Evolutionary conservation across 2,797 vertebrate species (phyloP).

Genomic region (Gymnoscopelus braueri): DNA sequence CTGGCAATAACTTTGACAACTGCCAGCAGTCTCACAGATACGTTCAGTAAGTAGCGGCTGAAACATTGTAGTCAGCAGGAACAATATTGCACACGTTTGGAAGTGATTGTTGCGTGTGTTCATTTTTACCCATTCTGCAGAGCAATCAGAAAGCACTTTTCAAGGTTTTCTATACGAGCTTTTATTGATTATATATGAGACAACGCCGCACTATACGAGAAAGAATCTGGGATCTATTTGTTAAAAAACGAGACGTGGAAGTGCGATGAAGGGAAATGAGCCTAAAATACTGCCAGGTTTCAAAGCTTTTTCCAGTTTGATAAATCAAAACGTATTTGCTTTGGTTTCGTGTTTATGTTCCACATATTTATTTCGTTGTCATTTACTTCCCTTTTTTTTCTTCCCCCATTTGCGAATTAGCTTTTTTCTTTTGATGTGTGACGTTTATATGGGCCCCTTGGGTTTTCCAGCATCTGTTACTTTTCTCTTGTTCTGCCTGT

Average conservation of each 20-base stretch:
- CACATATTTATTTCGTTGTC: slow-evolving; percentile 26
- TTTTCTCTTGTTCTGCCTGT: slow-evolving; percentile 17
- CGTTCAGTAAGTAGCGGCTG: slow-evolving; percentile 23
- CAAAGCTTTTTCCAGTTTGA: slow-evolving; percentile 18
- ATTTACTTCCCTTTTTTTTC: slow-evolving; percentile 33
- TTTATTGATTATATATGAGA: background rate
- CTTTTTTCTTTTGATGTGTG: slow-evolving; percentile 42
- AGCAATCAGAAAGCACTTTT: background rate
- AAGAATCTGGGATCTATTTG: background rate
- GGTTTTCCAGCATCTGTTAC: slow-evolving; percentile 40
- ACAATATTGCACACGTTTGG: background rate
- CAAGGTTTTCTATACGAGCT: background rate
- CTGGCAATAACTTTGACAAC: slow-evolving; percentile 54
- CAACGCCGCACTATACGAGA: no score
- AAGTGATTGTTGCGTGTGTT: background rate
- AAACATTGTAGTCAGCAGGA: slow-evolving; percentile 45
- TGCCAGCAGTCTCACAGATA: slow-evolving; percentile 35
- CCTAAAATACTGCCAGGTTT: background rate
- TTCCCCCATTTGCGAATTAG: no score
- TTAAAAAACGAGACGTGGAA: background rate
- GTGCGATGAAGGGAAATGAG: slow-evolving; percentile 14
- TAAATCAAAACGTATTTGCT: slow-evolving; percentile 12
- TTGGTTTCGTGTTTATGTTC: no score
- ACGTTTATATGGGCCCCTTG: slow-evolving; percentile 52
- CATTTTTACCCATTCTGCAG: background rate